Percentiles rank a stretch among this genome's conserved stretches.
phyloP scores from a whole-genome alignment of 2,797 vertebrate species.

The Cirrhinus mrigala region DNA sequence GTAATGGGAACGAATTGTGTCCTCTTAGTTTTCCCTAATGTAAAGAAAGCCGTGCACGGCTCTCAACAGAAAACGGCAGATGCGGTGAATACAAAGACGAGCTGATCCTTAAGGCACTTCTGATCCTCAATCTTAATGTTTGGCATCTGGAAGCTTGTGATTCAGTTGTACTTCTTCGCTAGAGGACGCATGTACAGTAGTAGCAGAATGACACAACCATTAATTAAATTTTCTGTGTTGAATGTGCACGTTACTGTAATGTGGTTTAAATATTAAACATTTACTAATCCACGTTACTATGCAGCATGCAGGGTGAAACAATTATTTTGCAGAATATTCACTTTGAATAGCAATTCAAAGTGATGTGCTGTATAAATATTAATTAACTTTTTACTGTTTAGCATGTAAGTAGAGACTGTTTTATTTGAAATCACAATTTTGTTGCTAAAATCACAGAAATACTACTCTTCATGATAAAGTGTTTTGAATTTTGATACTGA shows the following conservation, averaged over 20 bases:
- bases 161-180: not conserved
- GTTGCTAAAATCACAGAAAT: not conserved
- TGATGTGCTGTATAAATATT: not conserved
- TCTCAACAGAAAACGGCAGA: conserved; percentile 19
- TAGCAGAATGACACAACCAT: not conserved
- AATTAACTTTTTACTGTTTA: not conserved
- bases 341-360: not conserved
- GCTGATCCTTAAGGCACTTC: conserved; percentile 40
- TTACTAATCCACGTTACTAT: not conserved
- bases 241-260: not conserved
- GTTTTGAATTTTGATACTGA: not conserved
- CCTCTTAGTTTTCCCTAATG: conserved; percentile 41
- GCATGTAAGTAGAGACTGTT: not conserved
- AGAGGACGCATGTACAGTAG: not conserved
- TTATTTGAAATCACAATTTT: not conserved
- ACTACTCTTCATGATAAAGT: not conserved
- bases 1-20: conserved; percentile 54
- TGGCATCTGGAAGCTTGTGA: conserved; percentile 32
- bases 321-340: not conserved
- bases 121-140: conserved; percentile 33
- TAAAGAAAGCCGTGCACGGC: conserved; percentile 47
- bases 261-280: not conserved
- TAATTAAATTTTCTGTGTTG: not conserved
- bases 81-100: conserved; percentile 5
- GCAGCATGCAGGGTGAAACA: not conserved